Evolutionary conservation across 2,888 invertebrate species (phyloP), one percentile per base, ranked within the genome.

Genomic region (Xanthorhoe designata): DNA sequence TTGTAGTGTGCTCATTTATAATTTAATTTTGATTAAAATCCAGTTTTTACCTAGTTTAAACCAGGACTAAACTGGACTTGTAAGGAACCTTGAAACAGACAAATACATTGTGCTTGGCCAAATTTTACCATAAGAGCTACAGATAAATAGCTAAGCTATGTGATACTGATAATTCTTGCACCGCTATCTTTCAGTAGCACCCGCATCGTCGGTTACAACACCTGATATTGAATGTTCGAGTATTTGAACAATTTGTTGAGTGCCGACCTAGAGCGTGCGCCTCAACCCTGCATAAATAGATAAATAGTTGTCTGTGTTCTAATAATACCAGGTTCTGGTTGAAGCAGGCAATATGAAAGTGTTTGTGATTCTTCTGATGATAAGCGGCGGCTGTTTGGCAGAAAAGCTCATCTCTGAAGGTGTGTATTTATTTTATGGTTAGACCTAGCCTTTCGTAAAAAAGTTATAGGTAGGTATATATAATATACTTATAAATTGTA

Each of bases 291-390:
- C 79, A 80, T 83, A 88, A 80, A 85, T 77, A 80, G 75, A 80
- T 83, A 88, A 80, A 85, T 77, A 80, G 75, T 71, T 69, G 69
- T 64, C 62, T 58, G 42, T 56, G 60, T 29, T 29, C 24, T 74
- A 80, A 79, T 81, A 80, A 69, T 69, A 77, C 78, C 80, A 74
- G 72, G 38, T 42, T 42, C 64, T 63, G 50, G 66, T 69, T 54
- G 68, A 67, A 60, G 63, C 63, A 67, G 52, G 64, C 75, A 85
- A 77, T 69, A 90, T 92, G 90, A 88, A 82, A 77, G 79, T 81
- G 80, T 68, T 85, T 55, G 62, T 85, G 70, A 71, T 84, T 57
- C 55, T 85, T 66, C 68, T 85, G 66, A 69, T 85, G 58, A 58
- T 88, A 69, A 65, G 86, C 52, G 71, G 75, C 53, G 18, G 74